phyloP scores from a whole-genome alignment of 2,888 invertebrate species.

The Pedicia rivosa region DNA sequence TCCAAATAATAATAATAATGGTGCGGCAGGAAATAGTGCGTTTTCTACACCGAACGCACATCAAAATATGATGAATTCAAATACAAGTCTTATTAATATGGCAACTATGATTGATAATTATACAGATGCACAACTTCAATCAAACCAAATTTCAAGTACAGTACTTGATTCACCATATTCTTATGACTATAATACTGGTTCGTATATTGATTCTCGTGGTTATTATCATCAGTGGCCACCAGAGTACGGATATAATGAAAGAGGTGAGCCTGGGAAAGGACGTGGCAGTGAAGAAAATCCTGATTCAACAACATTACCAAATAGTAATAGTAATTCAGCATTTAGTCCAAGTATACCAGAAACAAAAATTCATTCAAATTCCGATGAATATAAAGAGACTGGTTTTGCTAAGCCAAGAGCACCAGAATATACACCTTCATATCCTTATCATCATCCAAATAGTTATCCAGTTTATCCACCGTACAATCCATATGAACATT shows the following conservation, averaged over 20 bases:
- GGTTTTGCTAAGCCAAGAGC: constrained; percentile 31
- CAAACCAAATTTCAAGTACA: constrained; percentile 72
- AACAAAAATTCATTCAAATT: constrained; percentile 22
- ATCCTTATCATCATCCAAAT: constrained; percentile 9
- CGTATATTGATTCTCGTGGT: constrained; percentile 43
- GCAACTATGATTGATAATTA: constrained; percentile 62
- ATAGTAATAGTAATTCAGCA: constrained; percentile 30
- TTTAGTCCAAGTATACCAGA: constrained; percentile 33
- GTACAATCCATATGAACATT: constrained; percentile 5
- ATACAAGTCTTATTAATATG: constrained; percentile 50
- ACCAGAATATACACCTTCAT: constrained; percentile 21
- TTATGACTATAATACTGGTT: constrained; percentile 40
- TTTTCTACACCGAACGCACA: constrained; percentile 30
- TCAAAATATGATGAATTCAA: constrained; percentile 29
- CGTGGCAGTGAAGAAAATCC: constrained; percentile 47
- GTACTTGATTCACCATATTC: constrained; percentile 55
- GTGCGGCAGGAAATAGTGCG: constrained; percentile 33
- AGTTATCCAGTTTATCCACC: constrained; percentile 9
- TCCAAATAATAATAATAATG: constrained; percentile 25
- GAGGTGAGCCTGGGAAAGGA: constrained; percentile 19
- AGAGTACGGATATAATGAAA: constrained; percentile 6
- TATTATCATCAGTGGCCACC: constrained; percentile 45
- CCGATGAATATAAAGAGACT: constrained; percentile 18
- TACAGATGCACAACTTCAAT: constrained; percentile 63
- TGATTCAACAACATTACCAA: constrained; percentile 50